A percentile compares a stretch with the other conserved stretches of the same genome.
phyloP scores from a whole-genome alignment of 2,797 vertebrate species.

The Siniperca scherzeri region DNA sequence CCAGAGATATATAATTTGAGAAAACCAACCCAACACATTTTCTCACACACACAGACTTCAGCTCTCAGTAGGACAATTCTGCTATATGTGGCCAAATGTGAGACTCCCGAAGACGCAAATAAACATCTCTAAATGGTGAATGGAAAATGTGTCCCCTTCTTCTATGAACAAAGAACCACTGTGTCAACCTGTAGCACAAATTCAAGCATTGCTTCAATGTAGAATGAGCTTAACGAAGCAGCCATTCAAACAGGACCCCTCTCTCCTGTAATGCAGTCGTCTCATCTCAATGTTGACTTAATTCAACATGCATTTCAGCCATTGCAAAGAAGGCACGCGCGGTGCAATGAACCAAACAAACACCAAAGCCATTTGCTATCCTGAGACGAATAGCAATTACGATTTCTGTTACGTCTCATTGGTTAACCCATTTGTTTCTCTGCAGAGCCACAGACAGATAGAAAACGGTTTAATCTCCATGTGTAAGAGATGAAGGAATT shows the following conservation, averaged over 20 bases:
- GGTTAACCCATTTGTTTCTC: constrained; percentile 76
- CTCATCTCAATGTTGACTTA: constrained; percentile 67
- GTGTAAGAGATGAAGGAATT: constrained; percentile 56
- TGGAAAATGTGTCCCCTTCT: constrained; percentile 10
- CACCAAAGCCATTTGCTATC: constrained; percentile 73
- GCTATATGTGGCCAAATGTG: background rate
- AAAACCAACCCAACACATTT: constrained; percentile 12
- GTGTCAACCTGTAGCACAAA: constrained; percentile 37
- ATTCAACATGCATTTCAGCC: constrained; percentile 74
- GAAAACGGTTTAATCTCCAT: constrained; percentile 71
- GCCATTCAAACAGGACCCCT: constrained; percentile 41
- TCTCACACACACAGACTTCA: background rate
- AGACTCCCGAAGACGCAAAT: background rate
- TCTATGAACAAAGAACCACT: constrained; percentile 18
- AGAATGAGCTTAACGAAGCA: constrained; percentile 61
- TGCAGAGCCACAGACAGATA: constrained; percentile 50
- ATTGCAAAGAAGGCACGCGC: constrained; percentile 40
- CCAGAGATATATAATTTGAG: background rate
- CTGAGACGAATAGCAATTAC: constrained; percentile 79
- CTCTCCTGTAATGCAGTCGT: constrained; percentile 45
- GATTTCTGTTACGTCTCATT: constrained; percentile 78
- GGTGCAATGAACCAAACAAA: constrained; percentile 76
- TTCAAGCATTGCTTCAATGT: constrained; percentile 31
- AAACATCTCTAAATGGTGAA: background rate
- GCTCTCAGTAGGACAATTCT: background rate